phyloP scores from a whole-genome alignment of 2,797 vertebrate genomes.

The Poecilia velifera region DNA sequence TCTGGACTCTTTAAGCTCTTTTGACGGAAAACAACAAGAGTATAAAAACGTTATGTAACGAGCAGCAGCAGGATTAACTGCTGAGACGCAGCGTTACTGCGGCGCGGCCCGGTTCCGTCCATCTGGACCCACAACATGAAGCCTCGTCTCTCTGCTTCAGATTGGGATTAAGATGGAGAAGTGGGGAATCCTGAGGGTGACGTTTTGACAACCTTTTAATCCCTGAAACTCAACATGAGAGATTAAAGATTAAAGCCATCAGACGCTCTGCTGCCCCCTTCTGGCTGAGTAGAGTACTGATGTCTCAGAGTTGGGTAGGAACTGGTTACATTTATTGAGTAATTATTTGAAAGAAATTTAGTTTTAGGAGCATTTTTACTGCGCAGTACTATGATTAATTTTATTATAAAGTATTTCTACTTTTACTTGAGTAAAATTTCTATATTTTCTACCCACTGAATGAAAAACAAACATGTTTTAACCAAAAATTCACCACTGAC shows the following conservation, averaged over 20 bases:
- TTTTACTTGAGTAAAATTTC: too few relatives aligned
- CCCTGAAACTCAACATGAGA: slow-evolving; percentile 21
- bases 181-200: too few relatives aligned
- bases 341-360: too few relatives aligned
- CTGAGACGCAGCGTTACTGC: slow-evolving; percentile 1
- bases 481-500: too few relatives aligned
- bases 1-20: slow-evolving; percentile 21
- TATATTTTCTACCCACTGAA: too few relatives aligned
- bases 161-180: too few relatives aligned
- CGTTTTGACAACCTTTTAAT: slow-evolving; percentile 27
- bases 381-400: too few relatives aligned
- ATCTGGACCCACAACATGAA: not conserved
- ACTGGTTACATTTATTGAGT: too few relatives aligned
- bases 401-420: too few relatives aligned
- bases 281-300: not conserved
- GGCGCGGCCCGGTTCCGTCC: not conserved
- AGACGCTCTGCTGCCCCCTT: slow-evolving; percentile 6
- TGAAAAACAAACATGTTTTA: too few relatives aligned
- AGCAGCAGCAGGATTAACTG: slow-evolving; percentile 35
- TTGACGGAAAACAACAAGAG: slow-evolving; percentile 22
- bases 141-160: not conserved
- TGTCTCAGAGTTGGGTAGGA: too few relatives aligned
- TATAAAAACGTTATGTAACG: slow-evolving; percentile 50
- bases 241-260: not conserved
- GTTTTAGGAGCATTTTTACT: too few relatives aligned